These are phyloP conservation scores for Macrosteles quadrilineatus DNA, from an alignment of 1,140 invertebrate species.

Conservation along the genomic window DNA sequence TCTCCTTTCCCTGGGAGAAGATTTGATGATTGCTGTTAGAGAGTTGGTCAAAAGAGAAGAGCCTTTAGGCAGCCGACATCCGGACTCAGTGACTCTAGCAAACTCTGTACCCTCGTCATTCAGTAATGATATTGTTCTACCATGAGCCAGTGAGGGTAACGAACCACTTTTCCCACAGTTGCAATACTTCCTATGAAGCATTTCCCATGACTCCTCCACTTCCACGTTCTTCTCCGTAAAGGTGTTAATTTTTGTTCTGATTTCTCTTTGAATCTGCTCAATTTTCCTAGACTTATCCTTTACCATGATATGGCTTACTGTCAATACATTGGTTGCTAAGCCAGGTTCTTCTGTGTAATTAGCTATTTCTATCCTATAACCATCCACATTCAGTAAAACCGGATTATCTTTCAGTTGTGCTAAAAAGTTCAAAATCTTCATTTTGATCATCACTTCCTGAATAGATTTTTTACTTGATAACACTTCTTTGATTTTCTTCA, in stretches of 20 bases:
- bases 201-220: background rate
- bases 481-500: background rate
- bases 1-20: background rate
- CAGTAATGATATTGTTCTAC: background rate
- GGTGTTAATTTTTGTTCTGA: background rate
- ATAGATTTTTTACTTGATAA: background rate
- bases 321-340: background rate
- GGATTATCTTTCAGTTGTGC: slow-evolving; percentile 7
- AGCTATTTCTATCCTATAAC: slow-evolving; percentile 20
- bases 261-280: slow-evolving; percentile 9
- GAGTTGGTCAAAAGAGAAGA: background rate
- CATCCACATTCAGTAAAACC: background rate
- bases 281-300: slow-evolving; percentile 13
- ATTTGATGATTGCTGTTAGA: background rate
- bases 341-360: background rate
- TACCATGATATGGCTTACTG: background rate
- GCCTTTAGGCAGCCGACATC: background rate
- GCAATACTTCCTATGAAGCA: slow-evolving; percentile 13
- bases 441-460: slow-evolving; percentile 13
- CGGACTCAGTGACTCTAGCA: background rate
- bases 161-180: background rate
- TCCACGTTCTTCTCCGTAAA: background rate
- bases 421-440: background rate
- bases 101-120: background rate
- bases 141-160: background rate